Evolutionary conservation across 2,888 invertebrate genomes (phyloP).

Genomic region (Cetonia aurata): DNA sequence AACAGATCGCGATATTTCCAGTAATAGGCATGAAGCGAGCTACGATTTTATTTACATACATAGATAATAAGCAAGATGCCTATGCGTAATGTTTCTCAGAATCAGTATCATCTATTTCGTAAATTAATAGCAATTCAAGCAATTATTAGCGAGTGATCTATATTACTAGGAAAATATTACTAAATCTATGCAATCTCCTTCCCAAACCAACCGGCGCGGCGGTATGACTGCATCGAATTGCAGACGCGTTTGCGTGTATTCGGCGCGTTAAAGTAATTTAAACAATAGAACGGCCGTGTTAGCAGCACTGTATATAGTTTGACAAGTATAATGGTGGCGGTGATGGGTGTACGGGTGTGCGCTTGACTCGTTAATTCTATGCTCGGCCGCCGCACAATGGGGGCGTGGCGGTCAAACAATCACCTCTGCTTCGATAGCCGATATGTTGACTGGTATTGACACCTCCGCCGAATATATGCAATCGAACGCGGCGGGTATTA

Average conservation of each 20-base stretch:
- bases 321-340: slow-evolving; percentile 46
- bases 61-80: no score
- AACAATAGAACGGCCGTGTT: slow-evolving; percentile 41
- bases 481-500: slow-evolving; percentile 37
- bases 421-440: slow-evolving; percentile 57
- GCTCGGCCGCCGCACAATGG: slow-evolving; percentile 50
- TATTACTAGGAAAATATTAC: neutral
- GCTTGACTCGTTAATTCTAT: slow-evolving; percentile 59
- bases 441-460: slow-evolving; percentile 58
- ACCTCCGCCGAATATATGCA: slow-evolving; percentile 54
- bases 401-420: slow-evolving; percentile 59
- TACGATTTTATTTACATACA: no score
- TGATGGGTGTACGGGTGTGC: slow-evolving; percentile 55
- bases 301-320: slow-evolving; percentile 43
- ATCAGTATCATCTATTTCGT: no score
- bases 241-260: no score
- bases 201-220: neutral
- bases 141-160: no score
- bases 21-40: no score
- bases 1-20: no score
- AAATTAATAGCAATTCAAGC: no score
- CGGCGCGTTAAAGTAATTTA: slow-evolving; percentile 24
- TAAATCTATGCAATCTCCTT: neutral
- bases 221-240: neutral
- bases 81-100: no score